Evolutionary conservation across 2,797 vertebrate species (phyloP).

Genomic region (Pangasius macronema): DNA sequence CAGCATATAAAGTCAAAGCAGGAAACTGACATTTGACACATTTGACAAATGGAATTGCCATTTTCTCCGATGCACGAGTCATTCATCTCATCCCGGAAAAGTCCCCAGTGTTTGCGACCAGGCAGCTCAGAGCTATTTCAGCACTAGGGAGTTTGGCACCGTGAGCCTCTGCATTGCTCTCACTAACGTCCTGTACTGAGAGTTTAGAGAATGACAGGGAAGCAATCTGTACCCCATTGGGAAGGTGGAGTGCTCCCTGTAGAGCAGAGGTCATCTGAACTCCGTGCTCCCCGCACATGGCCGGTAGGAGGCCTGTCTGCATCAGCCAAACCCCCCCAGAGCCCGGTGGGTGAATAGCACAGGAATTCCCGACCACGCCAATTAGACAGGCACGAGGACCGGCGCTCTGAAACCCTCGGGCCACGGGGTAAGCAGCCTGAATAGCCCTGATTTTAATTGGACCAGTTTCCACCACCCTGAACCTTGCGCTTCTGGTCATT

Average conservation of each 20-base stretch:
- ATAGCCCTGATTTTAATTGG: conserved; percentile 61
- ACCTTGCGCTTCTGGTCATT: conserved; percentile 42
- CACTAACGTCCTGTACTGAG: background rate
- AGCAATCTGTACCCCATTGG: conserved; percentile 8
- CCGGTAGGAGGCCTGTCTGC: conserved; percentile 53
- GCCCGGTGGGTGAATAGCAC: conserved; percentile 55
- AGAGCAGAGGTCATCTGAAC: conserved; percentile 47
- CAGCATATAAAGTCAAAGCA: background rate
- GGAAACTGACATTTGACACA: background rate
- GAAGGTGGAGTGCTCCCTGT: conserved; percentile 42
- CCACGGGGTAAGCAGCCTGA: conserved; percentile 52
- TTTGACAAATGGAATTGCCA: background rate
- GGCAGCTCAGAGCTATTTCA: too few relatives aligned
- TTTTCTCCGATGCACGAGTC: background rate
- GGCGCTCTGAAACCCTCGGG: conserved; percentile 52
- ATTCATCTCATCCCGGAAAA: background rate
- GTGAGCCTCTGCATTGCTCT: background rate
- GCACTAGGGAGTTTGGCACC: background rate
- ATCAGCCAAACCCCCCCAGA: conserved; percentile 52
- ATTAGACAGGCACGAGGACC: conserved; percentile 59
- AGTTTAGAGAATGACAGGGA: background rate
- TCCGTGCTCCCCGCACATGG: conserved; percentile 35
- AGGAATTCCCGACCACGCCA: conserved; percentile 62
- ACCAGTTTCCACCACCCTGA: conserved; percentile 44
- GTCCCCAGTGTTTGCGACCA: background rate